A percentile compares a stretch with the other conserved stretches of the same genome.
Evolutionary conservation across 2,888 invertebrate genomes (phyloP).

Genomic region (Acrobasis repandana): DNA sequence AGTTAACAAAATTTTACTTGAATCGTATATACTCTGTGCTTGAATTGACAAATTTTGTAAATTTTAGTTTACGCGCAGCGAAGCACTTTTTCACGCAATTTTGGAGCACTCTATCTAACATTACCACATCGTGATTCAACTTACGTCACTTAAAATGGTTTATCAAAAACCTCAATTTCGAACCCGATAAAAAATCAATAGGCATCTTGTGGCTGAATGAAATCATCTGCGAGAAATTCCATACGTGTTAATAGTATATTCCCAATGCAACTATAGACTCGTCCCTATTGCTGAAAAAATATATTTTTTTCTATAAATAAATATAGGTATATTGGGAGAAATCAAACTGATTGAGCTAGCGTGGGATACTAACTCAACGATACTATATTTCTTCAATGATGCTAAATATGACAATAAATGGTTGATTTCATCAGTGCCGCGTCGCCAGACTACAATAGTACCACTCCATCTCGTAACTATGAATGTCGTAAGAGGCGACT

Average conservation of each 20-base stretch:
- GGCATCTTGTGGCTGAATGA: slow-evolving; percentile 5
- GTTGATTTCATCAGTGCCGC: no score
- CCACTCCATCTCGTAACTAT: no score
- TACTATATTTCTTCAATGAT: no score
- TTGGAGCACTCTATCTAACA: not conserved
- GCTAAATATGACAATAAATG: no score
- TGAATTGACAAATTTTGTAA: not conserved
- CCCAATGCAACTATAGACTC: not conserved
- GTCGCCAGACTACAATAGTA: no score
- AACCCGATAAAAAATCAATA: not conserved
- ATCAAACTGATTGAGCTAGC: no score
- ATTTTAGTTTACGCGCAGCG: not conserved
- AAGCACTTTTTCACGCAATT: slow-evolving; percentile 2
- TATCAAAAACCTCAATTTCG: not conserved
- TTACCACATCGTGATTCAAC: not conserved
- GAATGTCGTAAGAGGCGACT: no score
- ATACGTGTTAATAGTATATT: slow-evolving; percentile 4
- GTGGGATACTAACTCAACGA: no score
- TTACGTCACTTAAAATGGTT: not conserved
- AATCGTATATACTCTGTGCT: no score
- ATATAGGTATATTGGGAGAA: no score
- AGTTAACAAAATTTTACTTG: no score
- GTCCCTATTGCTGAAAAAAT: not conserved
- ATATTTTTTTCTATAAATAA: no score
- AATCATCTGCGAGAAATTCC: slow-evolving; percentile 19